These are phyloP conservation scores for fruit fly (Drosophila melanogaster) DNA, from an alignment of 1,140 invertebrate species.

Conservation along the genomic window DNA sequence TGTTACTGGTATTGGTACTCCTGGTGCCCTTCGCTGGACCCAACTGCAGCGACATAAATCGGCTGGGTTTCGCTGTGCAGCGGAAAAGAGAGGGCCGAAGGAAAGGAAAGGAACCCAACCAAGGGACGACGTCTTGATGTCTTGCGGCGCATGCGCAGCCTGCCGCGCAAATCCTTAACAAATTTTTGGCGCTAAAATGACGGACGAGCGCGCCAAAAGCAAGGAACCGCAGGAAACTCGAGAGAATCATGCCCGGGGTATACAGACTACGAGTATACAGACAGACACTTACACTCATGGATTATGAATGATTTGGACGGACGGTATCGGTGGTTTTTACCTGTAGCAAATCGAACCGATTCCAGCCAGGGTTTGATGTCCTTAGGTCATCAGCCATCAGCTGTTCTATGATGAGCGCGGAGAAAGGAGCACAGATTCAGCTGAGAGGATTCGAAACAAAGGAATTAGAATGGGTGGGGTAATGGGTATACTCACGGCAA, in stretches of 20 bases:
- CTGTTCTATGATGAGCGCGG: constrained; percentile 25
- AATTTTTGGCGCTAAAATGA: constrained; percentile 77
- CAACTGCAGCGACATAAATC: constrained; percentile 69
- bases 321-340: constrained; percentile 28
- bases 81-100: constrained; percentile 15
- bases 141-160: constrained; percentile 77
- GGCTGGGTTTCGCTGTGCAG: constrained; percentile 54
- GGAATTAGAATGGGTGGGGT: background rate
- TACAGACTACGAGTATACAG: constrained; percentile 11
- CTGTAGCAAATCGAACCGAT: constrained; percentile 40
- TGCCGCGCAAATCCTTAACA: constrained; percentile 62
- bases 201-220: constrained; percentile 62
- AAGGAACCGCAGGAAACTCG: constrained; percentile 28
- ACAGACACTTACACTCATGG: background rate
- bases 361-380: constrained; percentile 37
- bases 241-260: background rate
- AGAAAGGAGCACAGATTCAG: constrained; percentile 14
- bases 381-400: constrained; percentile 32
- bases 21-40: constrained; percentile 25
- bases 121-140: constrained; percentile 55
- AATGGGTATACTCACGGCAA: constrained; percentile 3
- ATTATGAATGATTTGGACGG: constrained; percentile 30
- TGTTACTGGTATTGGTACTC: constrained; percentile 21
- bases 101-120: constrained; percentile 7
- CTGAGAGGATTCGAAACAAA: background rate